Base-by-base conservation (phyloP, 2,797 vertebrate genomes). In the Linurgus olivaceus region DNA sequence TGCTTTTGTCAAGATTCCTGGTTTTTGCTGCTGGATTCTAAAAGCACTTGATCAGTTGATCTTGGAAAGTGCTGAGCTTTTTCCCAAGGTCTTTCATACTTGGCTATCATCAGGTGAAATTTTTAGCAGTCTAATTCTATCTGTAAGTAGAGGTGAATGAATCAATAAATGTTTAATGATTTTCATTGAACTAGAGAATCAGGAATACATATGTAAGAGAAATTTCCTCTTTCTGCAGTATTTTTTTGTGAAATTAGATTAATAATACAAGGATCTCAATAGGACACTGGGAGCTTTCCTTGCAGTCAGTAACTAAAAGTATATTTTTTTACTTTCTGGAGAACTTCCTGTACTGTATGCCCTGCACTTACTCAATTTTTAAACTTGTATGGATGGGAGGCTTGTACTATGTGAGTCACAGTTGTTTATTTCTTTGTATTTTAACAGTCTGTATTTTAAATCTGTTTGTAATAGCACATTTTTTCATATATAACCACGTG, bases 21-120 rank as follows among this genome's bases (percentile, higher is more conserved):
- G 0, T 2, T 83, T 85, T 90, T 85, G 73, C 59, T 74, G 40
- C 62, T 88, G 87, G 55, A 71, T 62, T 73, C 81, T 88, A 83
- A 93, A 94, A 83, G 42, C 76, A 63, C 65, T 93, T 93, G 72
- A 85, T 95, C 78, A 80, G 50, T 76, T 81, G 51, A 66, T 89
- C 51, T 68, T 65, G 63, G 66, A 77, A 90, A 68, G 3, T 87
- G 48, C 62, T 61, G 55, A 90, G 80, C 23, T 94, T 91, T 91
- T 88, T 44, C 47, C 71, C 23, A 9, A 84, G 76, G 35, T 58
- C 47, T 78, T 76, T 82, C 50, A 20, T 24, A 54, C 23, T 63
- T 62, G 7, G 7, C 13, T 82, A 2, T 87, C 67, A 66, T 54
- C 48, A 87, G 67, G 86, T 80, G 89, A 91, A 68, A 59, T 63